These are phyloP conservation scores for Euphonia xanthogaster DNA, from an alignment of 2,797 vertebrate species.

Conservation along the genomic window DNA sequence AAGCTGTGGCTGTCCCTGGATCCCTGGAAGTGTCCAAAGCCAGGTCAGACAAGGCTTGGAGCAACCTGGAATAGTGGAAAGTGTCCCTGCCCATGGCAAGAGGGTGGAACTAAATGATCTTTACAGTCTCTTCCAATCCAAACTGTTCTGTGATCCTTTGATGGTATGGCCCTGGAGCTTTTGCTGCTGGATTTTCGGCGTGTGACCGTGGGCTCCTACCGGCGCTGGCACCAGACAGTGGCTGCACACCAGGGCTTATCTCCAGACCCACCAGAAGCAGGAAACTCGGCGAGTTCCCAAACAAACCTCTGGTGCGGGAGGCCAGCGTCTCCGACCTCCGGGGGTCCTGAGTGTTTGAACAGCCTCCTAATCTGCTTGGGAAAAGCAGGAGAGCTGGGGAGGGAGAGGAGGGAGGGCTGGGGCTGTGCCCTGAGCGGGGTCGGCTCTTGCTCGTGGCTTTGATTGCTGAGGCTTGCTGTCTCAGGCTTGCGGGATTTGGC, in stretches of 20 bases:
- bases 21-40: background rate
- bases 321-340: slow-evolving; percentile 5
- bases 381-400: background rate
- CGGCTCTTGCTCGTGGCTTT: background rate
- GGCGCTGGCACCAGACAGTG: accelerated
- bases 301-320: background rate
- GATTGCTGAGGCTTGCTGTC: slow-evolving; percentile 47
- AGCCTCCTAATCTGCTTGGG: slow-evolving; percentile 56
- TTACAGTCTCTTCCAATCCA: background rate
- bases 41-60: accelerated
- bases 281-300: slow-evolving; percentile 4
- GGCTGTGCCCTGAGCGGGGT: background rate
- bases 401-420: slow-evolving; percentile 34
- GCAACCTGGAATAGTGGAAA: background rate
- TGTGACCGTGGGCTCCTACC: accelerated
- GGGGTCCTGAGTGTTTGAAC: slow-evolving; percentile 16
- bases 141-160: background rate
- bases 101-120: background rate
- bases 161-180: background rate
- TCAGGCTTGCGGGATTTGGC: background rate
- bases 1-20: background rate
- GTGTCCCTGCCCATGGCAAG: background rate
- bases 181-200: background rate
- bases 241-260: background rate
- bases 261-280: slow-evolving; percentile 43